Evolutionary conservation across 2,888 invertebrate genomes (phyloP), one percentile per base, ranked within the genome.

Genomic region (Acleris holmiana): DNA sequence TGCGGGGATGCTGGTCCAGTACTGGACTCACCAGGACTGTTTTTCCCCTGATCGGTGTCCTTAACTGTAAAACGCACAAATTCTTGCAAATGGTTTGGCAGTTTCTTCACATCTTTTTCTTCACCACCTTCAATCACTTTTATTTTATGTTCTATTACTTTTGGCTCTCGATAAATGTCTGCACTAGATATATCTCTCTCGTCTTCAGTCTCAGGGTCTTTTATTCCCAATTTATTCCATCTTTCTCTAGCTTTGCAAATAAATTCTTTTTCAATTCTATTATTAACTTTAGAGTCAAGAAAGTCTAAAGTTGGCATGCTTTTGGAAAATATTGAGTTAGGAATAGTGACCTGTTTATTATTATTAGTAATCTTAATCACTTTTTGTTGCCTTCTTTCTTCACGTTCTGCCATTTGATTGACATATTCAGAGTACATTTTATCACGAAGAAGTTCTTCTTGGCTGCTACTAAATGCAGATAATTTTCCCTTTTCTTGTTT

Each of bases 341-440:
- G 71, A 66, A 81, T 78, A 68, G 77, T 71, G n/a, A 61, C 59
- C 3, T 87, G 79, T 68, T 91, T 85, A 75, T 95, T 94, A 0
- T 91, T 86, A 74, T 95, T 94, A 0, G 96, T 95, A 66, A 97
- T 94, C 92, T 96, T 97, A 17, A 97, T 95, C 21, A 97, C 94
- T 87, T 96, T 97, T 60, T 96, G 95, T 67, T 96, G 94, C 73
- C 96, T 96, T 50, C 97, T 93, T 77, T 97, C 95, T 74, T 96
- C 95, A 13, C 97, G 93, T 80, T 96, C 96, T 5, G 95, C 94
- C 76, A 97, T 95, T 86, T 97, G 96, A 77, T 93, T 93, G 79
- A 97, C 94, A 88, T 97, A 97, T 83, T 97, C 97, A 73, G 96
- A 94, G 85, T 96, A 97, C 97, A 97, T 97, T 85, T 95, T 95